Percentiles rank a stretch among this genome's conserved stretches.
Evolutionary conservation across 2,888 invertebrate species (phyloP).

Genomic region (Pheosia gnoma): DNA sequence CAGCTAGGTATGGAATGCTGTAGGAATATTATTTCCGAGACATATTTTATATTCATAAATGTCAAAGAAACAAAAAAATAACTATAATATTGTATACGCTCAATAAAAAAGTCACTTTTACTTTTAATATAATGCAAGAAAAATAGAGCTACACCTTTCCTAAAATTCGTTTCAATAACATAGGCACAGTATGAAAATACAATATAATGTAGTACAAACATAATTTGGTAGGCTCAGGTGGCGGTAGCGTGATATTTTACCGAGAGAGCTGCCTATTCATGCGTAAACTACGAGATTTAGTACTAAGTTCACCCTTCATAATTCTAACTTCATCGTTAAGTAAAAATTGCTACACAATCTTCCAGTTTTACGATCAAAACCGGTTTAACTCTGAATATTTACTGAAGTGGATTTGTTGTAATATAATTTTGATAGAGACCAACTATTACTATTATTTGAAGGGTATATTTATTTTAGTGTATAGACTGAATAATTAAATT

Average conservation of each 20-base stretch:
- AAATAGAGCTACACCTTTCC: neutral
- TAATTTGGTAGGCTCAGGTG: conserved; percentile 51
- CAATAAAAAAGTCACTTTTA: neutral
- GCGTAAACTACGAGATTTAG: conserved; percentile 54
- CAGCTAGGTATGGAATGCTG: no score
- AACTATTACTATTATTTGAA: conserved; percentile 8
- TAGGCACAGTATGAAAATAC: conserved; percentile 33
- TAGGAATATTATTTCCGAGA: neutral
- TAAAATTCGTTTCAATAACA: conserved; percentile 24
- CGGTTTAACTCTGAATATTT: conserved; percentile 21
- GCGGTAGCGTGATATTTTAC: conserved; percentile 41
- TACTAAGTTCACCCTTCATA: conserved; percentile 44
- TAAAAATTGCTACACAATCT: conserved; percentile 45
- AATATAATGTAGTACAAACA: conserved; percentile 33
- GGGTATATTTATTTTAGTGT: no score
- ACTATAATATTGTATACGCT: neutral
- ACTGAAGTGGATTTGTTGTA: conserved; percentile 23
- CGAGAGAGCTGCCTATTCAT: conserved; percentile 30
- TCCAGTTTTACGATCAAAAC: conserved; percentile 24
- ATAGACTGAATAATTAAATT: no score
- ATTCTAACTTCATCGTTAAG: conserved; percentile 41
- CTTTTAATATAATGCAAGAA: neutral
- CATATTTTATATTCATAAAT: neutral
- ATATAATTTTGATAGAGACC: conserved; percentile 19
- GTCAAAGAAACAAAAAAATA: neutral